Evolutionary conservation across 2,113 vertebrate species (phyloP).

Genomic region (Hemiprocne comata): DNA sequence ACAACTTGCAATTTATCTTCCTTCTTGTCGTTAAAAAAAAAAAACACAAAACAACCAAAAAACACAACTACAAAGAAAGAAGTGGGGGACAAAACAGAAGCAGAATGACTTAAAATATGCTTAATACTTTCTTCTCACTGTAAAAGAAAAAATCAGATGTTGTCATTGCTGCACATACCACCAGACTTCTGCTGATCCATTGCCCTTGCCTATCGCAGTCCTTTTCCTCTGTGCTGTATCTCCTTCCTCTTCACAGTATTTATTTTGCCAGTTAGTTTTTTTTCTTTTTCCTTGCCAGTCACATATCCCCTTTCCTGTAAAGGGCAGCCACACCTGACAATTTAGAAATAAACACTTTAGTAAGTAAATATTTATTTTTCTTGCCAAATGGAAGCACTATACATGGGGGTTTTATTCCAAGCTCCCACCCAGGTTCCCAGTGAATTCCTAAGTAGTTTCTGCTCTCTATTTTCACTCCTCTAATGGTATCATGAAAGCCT

Average conservation of each 20-base stretch:
- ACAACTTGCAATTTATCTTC: conserved; percentile 61
- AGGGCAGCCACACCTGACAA: conserved; percentile 42
- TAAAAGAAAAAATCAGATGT: not conserved
- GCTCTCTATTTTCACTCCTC: conserved; percentile 12
- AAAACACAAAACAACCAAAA: not conserved
- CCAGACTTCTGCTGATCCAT: conserved; percentile 30
- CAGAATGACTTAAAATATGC: conserved; percentile 2
- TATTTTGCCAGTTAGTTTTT: conserved; percentile 30
- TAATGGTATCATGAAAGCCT: not conserved
- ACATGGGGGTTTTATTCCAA: not conserved
- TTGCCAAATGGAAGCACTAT: not conserved
- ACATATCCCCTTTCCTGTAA: conserved; percentile 6
- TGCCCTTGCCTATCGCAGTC: conserved; percentile 40
- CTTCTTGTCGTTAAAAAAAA: conserved; percentile 32
- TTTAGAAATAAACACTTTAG: not conserved
- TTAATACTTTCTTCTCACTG: not conserved
- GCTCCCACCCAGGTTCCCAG: not conserved
- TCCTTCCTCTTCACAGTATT: conserved; percentile 37
- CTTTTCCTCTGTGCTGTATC: conserved; percentile 22
- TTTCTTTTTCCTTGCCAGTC: conserved; percentile 20
- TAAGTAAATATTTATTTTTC: conserved; percentile 48
- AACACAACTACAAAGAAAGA: conserved; percentile 5
- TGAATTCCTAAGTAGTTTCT: conserved; percentile 12
- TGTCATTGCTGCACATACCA: conserved; percentile 34
- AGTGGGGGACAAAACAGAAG: conserved; percentile 2